Evolutionary conservation across 2,113 vertebrate species (phyloP).

Genomic region (Garra rufa): DNA sequence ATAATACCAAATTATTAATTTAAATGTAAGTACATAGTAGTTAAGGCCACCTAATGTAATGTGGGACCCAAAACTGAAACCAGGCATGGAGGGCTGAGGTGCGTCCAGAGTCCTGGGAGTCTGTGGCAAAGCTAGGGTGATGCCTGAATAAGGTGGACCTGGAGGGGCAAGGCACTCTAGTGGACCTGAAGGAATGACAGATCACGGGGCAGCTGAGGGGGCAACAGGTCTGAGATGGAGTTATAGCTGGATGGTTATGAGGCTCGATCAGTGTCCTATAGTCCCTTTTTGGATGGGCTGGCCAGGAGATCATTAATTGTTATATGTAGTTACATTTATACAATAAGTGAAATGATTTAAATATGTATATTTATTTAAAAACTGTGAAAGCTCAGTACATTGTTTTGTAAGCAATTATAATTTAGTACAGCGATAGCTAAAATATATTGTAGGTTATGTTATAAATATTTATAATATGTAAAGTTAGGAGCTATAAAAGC

Average conservation of each 20-base stretch:
- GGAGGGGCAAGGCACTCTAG: too few species aligned
- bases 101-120: background rate
- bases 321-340: too few species aligned
- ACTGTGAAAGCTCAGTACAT: background rate
- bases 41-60: too few species aligned
- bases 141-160: background rate
- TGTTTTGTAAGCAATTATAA: background rate
- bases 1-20: too few species aligned
- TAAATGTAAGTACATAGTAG: too few species aligned
- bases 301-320: background rate
- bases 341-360: too few species aligned
- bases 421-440: background rate
- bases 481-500: background rate
- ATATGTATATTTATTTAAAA: too few species aligned
- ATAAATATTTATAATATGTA: constrained; percentile 24
- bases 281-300: background rate
- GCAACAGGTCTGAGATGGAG: too few species aligned
- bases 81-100: background rate
- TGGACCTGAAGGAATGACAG: too few species aligned
- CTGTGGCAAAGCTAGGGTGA: background rate
- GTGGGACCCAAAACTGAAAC: background rate
- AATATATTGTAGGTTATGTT: background rate
- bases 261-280: too few species aligned
- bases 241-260: too few species aligned
- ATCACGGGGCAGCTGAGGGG: too few species aligned